Base-by-base conservation (phyloP, 2,113 vertebrate species). In the Alosa alosa region DNA sequence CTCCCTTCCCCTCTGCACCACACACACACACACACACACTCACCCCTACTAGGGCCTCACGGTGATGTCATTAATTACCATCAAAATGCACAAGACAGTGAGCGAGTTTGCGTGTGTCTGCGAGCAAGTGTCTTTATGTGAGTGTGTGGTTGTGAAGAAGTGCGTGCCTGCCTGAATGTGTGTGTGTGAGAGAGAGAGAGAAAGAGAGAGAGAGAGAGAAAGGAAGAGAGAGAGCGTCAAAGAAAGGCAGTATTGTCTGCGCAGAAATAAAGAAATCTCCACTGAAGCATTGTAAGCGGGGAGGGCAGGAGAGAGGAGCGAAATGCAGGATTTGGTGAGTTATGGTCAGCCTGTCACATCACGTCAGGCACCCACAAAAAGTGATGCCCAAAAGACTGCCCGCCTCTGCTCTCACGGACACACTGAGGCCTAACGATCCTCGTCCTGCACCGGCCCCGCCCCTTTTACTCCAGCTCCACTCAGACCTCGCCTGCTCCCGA, bases 231-330 rank as follows among this genome's bases (percentile, higher is more conserved):
- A 89, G 84, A 39, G 87, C 85, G 17, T 64, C 25, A 93, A 68
- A 90, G 91, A 93, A 93, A 94, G 94, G 91, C 88, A 91, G 94
- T 88, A 95, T 95, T 96, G 95, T 96, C 92, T 93, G 88, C 91
- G 91, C 87, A 91, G 92, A 96, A 97, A 97, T 96, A 97, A 97
- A 97, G 97, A 97, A 97, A 97, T 97, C 95, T 96, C 95, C 94
- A 96, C 96, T 97, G 95, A 96, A 96, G 95, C 97, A 97, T 97
- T 96, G 95, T 96, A 96, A 97, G 95, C 94, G 94, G 95, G 95
- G 95, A 96, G 95, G 96, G 95, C 94, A 94, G 93, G 96, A 96
- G 96, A 96, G 94, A 94, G 91, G 92, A 94, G 92, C 92, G 93
- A 95, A 91, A 95, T 93, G 91, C 88, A 86, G 89, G 91, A 91